A percentile compares a stretch with the other conserved stretches of the same genome.
Evolutionary conservation across 2,888 invertebrate species (phyloP).

Genomic region (Fabriciana adippe): DNA sequence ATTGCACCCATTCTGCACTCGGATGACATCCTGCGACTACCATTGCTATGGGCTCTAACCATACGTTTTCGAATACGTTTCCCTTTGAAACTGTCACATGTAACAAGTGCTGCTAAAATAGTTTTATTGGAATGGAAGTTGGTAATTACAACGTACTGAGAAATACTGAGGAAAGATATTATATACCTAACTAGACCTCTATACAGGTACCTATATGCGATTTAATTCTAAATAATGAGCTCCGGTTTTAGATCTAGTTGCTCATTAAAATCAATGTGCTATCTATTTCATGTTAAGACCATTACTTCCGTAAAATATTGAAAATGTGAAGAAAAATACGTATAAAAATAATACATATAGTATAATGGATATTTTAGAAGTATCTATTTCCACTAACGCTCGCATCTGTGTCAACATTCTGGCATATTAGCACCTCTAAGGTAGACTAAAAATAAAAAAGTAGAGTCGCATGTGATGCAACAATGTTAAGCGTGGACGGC

Average conservation of each 20-base stretch:
- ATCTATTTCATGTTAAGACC: too few species aligned
- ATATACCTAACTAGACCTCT: background rate
- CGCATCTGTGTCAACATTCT: slow-evolving; percentile 17
- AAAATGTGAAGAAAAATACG: too few species aligned
- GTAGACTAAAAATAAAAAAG: slow-evolving; percentile 24
- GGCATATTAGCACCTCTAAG: slow-evolving; percentile 32
- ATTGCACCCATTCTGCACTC: slow-evolving; percentile 46
- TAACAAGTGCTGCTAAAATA: slow-evolving; percentile 26
- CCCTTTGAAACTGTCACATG: slow-evolving; percentile 35
- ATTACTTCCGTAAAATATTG: too few species aligned
- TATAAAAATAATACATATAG: too few species aligned
- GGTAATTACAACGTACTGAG: slow-evolving; percentile 30
- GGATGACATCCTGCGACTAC: slow-evolving; percentile 44
- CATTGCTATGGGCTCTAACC: slow-evolving; percentile 35
- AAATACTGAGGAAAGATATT: slow-evolving; percentile 19
- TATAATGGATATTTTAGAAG: too few species aligned
- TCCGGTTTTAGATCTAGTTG: background rate
- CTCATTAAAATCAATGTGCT: too few species aligned
- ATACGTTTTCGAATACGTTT: slow-evolving; percentile 41
- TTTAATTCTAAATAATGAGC: background rate
- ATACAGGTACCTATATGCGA: slow-evolving; percentile 1
- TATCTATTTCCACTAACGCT: slow-evolving; percentile 19
- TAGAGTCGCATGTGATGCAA: slow-evolving; percentile 26
- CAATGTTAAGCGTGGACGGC: slow-evolving; percentile 25
- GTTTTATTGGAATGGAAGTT: slow-evolving; percentile 35